Percentiles rank a stretch among this genome's conserved stretches.
These are phyloP conservation scores for Sarcophaga carnaria DNA, from an alignment of 2,888 invertebrate species.

Conservation along the genomic window DNA sequence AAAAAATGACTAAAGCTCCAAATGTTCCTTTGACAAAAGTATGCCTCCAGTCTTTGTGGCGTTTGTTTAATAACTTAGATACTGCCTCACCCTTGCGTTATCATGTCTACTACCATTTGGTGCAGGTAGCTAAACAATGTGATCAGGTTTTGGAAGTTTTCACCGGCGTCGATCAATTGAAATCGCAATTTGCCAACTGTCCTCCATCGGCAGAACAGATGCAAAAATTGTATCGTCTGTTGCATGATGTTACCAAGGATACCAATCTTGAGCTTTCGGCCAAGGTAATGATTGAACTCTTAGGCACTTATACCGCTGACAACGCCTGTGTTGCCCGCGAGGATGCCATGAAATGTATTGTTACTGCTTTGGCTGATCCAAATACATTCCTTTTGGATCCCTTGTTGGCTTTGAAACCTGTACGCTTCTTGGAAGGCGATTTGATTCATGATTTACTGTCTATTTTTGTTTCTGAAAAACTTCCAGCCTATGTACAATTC, in stretches of 20 bases:
- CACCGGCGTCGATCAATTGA: constrained; percentile 91
- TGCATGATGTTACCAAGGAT: constrained; percentile 94
- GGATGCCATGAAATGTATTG: constrained; percentile 98
- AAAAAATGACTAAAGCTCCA: constrained; percentile 94
- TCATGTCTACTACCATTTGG: constrained; percentile 95
- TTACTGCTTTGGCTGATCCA: constrained; percentile 96
- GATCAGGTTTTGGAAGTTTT: constrained; percentile 93
- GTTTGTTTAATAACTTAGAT: constrained; percentile 95
- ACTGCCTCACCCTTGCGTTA: constrained; percentile 92
- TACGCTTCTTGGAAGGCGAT: constrained; percentile 96
- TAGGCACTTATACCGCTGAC: constrained; percentile 98
- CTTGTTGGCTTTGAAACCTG: constrained; percentile 95
- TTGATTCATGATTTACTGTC: constrained; percentile 96
- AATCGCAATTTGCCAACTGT: constrained; percentile 89
- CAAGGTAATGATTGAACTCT: constrained; percentile 97
- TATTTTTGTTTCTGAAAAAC: constrained; percentile 96
- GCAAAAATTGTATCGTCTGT: constrained; percentile 93
- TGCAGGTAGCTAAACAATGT: constrained; percentile 93
- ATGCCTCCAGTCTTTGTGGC: constrained; percentile 93
- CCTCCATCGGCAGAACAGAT: constrained; percentile 94
- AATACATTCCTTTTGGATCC: constrained; percentile 98
- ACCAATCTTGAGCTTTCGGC: constrained; percentile 95
- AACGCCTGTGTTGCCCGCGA: constrained; percentile 98
- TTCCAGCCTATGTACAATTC: constrained; percentile 95
- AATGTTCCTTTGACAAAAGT: constrained; percentile 90